Conservation (phyloP, 1,140 invertebrate species). For the Drosophila lowei region DNA sequence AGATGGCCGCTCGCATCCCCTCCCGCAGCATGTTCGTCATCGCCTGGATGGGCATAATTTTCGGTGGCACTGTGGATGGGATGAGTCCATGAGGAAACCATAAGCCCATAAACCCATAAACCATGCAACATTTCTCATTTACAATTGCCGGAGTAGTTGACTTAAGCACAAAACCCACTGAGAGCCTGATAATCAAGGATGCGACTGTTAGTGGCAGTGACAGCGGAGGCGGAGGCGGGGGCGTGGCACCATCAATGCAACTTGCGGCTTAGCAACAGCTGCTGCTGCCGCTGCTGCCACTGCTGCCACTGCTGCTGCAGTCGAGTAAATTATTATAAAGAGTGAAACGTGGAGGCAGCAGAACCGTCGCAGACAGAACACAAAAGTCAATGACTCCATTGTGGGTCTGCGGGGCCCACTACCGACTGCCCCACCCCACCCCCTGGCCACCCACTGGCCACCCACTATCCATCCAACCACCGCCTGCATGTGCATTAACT, state of each 20-base stretch:
- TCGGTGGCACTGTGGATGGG: constrained; percentile 89
- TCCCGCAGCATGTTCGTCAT: constrained; percentile 91
- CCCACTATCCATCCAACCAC: background rate
- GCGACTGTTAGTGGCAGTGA: constrained; percentile 1
- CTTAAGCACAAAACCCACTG: constrained; percentile 63
- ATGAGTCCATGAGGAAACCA: constrained; percentile 16
- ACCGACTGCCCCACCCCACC: too few relatives aligned
- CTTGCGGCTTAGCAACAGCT: constrained; percentile 75
- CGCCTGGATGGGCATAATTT: constrained; percentile 93
- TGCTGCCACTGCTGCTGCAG: too few relatives aligned
- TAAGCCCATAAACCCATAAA: constrained; percentile 3
- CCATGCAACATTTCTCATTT: constrained; percentile 36
- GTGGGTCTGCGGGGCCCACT: constrained; percentile 56
- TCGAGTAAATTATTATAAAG: constrained; percentile 72
- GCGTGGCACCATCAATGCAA: constrained; percentile 66
- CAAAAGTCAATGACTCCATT: constrained; percentile 80
- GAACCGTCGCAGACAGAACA: constrained; percentile 54
- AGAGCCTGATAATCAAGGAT: constrained; percentile 36
- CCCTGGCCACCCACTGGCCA: background rate
- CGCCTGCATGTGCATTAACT: constrained; percentile 73
- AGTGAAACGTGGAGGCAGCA: constrained; percentile 31
- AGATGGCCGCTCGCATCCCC: constrained; percentile 95
- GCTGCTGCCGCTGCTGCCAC: constrained; percentile 4
- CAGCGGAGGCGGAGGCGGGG: background rate
- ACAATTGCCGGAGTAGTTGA: constrained; percentile 58